Evolutionary conservation across 2,797 vertebrate species (phyloP).

Genomic region (Cynodonichthys magdalenae): DNA sequence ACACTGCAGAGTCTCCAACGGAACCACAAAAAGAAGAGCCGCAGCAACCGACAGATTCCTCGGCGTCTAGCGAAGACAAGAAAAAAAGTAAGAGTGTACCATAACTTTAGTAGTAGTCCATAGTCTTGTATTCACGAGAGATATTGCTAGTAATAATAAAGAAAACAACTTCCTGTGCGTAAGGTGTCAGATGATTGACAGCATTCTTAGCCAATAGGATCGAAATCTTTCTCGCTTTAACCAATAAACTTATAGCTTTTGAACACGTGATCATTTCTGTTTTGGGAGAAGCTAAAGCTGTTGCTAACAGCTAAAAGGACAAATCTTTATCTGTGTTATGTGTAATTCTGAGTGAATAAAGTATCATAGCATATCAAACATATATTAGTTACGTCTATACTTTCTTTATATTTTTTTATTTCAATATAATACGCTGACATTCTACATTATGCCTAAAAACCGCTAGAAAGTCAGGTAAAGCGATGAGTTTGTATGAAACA

Average conservation of each 20-base stretch:
- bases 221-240: background rate
- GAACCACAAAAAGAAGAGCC: slow-evolving; percentile 79
- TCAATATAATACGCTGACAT: background rate
- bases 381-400: background rate
- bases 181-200: slow-evolving; percentile 27
- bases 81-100: slow-evolving; percentile 78
- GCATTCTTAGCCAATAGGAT: slow-evolving; percentile 50
- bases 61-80: slow-evolving; percentile 76
- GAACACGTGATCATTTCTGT: background rate
- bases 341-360: background rate
- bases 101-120: background rate
- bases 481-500: no score
- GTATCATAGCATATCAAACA: background rate
- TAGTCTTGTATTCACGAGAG: background rate
- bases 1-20: slow-evolving; percentile 79
- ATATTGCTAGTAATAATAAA: slow-evolving; percentile 11
- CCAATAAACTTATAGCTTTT: slow-evolving; percentile 50
- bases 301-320: slow-evolving; percentile 19
- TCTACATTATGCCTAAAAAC: background rate
- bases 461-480: no score
- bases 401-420: background rate
- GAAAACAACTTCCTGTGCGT: slow-evolving; percentile 50
- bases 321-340: background rate
- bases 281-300: slow-evolving; percentile 35
- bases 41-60: slow-evolving; percentile 71